phyloP scores from a whole-genome alignment of 2,797 vertebrate species.

The Jordanella pulchra region DNA sequence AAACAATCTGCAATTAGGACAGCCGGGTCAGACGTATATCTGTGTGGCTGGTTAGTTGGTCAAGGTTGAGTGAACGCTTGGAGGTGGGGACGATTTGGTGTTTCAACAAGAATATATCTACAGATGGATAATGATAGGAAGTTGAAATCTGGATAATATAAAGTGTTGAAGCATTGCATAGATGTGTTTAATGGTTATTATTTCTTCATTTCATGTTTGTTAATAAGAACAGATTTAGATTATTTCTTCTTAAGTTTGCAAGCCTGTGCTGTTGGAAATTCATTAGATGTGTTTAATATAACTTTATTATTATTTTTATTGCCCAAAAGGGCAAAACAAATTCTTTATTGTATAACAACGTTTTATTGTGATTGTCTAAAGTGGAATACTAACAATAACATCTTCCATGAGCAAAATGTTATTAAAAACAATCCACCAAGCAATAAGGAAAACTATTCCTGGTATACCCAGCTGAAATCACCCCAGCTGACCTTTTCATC shows the following conservation, averaged over 20 bases:
- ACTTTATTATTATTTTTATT: background rate
- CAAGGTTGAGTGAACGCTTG: conserved; percentile 64
- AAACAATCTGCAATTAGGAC: conserved; percentile 61
- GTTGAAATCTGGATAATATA: conserved; percentile 10
- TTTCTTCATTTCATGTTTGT: too few relatives aligned
- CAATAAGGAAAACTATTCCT: conserved; percentile 19
- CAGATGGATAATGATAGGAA: conserved; percentile 23
- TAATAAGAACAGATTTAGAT: too few relatives aligned
- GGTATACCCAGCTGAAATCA: conserved; percentile 41
- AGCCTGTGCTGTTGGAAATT: background rate
- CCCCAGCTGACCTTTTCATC: conserved; percentile 57
- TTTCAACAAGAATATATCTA: conserved; percentile 16
- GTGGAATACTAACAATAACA: background rate
- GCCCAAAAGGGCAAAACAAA: background rate
- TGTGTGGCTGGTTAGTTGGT: conserved; percentile 60
- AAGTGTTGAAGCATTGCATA: background rate
- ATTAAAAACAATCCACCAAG: background rate
- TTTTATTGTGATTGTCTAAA: background rate
- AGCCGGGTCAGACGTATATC: conserved; percentile 44
- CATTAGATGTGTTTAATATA: background rate
- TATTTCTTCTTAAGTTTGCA: too few relatives aligned
- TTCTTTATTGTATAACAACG: background rate
- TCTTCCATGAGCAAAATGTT: background rate
- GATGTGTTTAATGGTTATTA: background rate
- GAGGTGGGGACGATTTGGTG: conserved; percentile 18